Conservation (phyloP, 2,888 invertebrate genomes). For the Thereva nobilitata region DNA sequence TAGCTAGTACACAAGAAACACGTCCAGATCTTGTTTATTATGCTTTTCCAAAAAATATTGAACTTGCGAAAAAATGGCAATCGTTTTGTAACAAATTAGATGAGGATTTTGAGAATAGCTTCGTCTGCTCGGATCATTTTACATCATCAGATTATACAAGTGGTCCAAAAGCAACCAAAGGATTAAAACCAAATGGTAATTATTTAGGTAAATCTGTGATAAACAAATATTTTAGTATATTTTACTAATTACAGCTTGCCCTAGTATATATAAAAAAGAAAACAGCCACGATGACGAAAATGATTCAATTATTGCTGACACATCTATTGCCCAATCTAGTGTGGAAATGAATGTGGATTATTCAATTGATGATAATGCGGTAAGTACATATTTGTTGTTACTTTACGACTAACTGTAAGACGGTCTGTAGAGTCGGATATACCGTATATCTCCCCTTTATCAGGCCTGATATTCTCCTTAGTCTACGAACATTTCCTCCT, state of each 20-base stretch:
- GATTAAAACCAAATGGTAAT: slow-evolving; percentile 31
- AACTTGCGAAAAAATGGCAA: slow-evolving; percentile 16
- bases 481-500: too few species aligned
- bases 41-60: slow-evolving; percentile 23
- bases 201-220: background rate
- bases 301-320: background rate
- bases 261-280: slow-evolving; percentile 34
- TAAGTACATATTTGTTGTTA: too few species aligned
- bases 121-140: slow-evolving; percentile 36
- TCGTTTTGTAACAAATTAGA: slow-evolving; percentile 35
- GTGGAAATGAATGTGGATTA: too few species aligned
- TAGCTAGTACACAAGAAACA: background rate
- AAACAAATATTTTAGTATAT: slow-evolving; percentile 11
- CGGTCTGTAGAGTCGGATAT: too few species aligned
- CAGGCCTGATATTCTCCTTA: too few species aligned
- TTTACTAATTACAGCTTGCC: slow-evolving; percentile 16
- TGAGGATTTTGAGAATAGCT: slow-evolving; percentile 8
- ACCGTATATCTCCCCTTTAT: too few species aligned
- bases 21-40: slow-evolving; percentile 29
- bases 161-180: background rate
- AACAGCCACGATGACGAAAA: background rate
- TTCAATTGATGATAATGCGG: too few species aligned
- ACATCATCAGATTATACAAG: slow-evolving; percentile 16
- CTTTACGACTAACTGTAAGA: too few species aligned
- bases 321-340: too few species aligned